Percentiles rank a stretch among this genome's conserved stretches.
phyloP scores from a whole-genome alignment of 2,888 invertebrate genomes.

The Troides oblongomaculatus region DNA sequence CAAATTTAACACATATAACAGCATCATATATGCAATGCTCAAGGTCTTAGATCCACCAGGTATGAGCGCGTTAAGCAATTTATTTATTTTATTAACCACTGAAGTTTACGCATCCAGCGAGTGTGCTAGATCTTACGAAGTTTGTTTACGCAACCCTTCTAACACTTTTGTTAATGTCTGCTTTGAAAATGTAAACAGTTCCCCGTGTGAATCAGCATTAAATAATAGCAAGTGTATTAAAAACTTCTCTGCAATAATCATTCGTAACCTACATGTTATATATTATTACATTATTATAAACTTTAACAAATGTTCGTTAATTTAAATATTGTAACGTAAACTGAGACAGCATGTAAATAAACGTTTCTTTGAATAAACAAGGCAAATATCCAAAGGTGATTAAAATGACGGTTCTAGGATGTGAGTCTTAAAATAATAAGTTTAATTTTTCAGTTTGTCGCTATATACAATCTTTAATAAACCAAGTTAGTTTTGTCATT shows the following conservation, averaged over 20 bases:
- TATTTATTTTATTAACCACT: constrained; percentile 67
- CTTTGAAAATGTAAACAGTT: constrained; percentile 25
- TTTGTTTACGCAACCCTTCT: constrained; percentile 21
- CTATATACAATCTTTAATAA: too few species aligned
- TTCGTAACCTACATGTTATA: background rate
- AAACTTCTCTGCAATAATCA: background rate
- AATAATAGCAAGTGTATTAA: constrained; percentile 9
- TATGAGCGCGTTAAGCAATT: constrained; percentile 55
- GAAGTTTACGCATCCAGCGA: constrained; percentile 50
- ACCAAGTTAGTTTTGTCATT: too few species aligned
- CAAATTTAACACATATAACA: constrained; percentile 1
- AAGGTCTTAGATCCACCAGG: constrained; percentile 41
- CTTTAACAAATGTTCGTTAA: too few species aligned
- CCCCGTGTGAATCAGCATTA: constrained; percentile 15
- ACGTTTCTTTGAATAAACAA: too few species aligned
- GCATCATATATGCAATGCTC: constrained; percentile 1
- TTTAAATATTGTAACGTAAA: too few species aligned
- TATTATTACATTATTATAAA: background rate
- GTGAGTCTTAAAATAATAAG: too few species aligned
- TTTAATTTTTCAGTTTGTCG: too few species aligned
- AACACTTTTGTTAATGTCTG: constrained; percentile 24
- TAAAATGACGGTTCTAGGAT: too few species aligned
- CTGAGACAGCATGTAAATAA: too few species aligned
- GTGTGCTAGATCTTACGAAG: constrained; percentile 50
- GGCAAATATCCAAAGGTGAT: too few species aligned